Evolutionary conservation across 2,888 invertebrate genomes (phyloP), one percentile per base, ranked within the genome.

Genomic region (Eristalinus aeneus): DNA sequence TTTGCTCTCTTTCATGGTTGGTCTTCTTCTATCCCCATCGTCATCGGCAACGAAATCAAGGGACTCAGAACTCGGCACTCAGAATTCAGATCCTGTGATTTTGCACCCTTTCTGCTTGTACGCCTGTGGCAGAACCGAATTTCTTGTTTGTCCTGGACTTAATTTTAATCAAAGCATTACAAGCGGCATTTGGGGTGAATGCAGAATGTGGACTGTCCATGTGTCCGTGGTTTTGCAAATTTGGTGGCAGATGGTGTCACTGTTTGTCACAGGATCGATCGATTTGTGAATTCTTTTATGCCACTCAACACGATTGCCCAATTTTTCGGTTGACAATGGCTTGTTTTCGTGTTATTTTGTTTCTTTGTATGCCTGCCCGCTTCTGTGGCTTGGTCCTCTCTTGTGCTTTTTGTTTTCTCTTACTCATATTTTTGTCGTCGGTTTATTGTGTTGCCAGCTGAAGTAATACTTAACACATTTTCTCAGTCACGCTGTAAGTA

Each of bases 381-480:
- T 23, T 27, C 16, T 54, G 63, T 68, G 72, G 69, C 69, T 65
- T 79, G 58, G 74, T 11, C 34, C 12, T 74, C 71, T 46, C 73
- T 78, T 75, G 68, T 78, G 60, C 63, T 61, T 72, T 78, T 54
- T 58, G 65, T 54, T 73, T 88, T 64, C 67, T 78, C 68, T 74
- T 77, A 77, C 78, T 81, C 64, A 5, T 27, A 27, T 27, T 3
- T 27, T 27, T 27, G 27, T 27, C 27, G 27, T 71, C 69, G 12
- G 74, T 63, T 63, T 85, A 54, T 88, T 87, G 68, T 87, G 75
- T 79, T 87, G 81, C 80, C 74, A 82, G 73, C 77, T 78, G 72
- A 78, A 88, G 88, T 88, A 88, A 73, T 87, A 88, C 88, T 89
- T 88, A 88, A 88, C 88, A 89, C 87, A 87, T 87, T 89, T 89